Base-by-base conservation (phyloP, 2,888 invertebrate species). In the Cremastinae sp. region DNA sequence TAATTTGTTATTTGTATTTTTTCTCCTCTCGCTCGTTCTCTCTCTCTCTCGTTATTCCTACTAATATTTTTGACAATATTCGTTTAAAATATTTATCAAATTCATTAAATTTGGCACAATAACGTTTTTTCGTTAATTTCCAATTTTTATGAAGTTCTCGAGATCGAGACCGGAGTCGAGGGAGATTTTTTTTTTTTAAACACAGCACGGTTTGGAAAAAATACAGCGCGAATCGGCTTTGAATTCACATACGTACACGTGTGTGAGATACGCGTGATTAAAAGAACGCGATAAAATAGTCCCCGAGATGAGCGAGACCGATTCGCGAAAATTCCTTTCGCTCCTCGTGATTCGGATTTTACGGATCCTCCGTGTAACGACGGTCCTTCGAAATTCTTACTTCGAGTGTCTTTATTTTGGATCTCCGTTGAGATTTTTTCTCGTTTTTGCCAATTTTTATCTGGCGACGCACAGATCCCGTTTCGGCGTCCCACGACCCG, bases 401-500 rank as follows among this genome's bases (percentile, higher is more conserved):
- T 37, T 28, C 9, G 43, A 55, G 10, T 39, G 22, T 72, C 14
- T 73, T 75, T 65, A 58, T 51, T 22, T 8, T 22, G 18, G 47
- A 37, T 56, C 56, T 39, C 65, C 58, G 56, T 56, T 61, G 64
- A 55, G 51, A 20, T 39, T 65, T 70, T 56, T 58, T 68, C 62
- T 64, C 80, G 51, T 70, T 71, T 64, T 62, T 20, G 51, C 35
- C 53, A n/a, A 65, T 43, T 41, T 18, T 55, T 18, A 43, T 58
- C 56, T 61, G 28, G 28, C 56, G 51, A 56, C 64, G 62, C 79
- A 79, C 80, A 82, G 83, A 79, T 81, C 81, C 78, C 78, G 80
- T 79, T 76, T 81, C 82, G 75, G 81, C 83, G 83, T 83, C 82
- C 82, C 84, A 81, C 85, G 84, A 83, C 82, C 85, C 84, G 83